phyloP scores from a whole-genome alignment of 2,113 vertebrate genomes.

The Boulengeromyrus knoepffleri region DNA sequence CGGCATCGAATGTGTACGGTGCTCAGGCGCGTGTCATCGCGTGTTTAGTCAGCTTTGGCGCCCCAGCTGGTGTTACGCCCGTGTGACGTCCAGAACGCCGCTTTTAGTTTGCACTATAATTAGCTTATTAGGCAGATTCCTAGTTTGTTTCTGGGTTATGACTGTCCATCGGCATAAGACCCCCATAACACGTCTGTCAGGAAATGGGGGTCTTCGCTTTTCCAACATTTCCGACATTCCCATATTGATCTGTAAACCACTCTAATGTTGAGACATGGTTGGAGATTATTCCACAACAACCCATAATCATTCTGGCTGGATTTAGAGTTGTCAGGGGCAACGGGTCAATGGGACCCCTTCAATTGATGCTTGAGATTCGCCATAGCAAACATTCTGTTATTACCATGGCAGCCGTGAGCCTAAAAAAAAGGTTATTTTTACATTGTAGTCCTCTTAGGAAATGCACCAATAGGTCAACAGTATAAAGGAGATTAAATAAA shows the following conservation, averaged over 20 bases:
- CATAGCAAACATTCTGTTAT: constrained; percentile 7
- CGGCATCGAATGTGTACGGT: not conserved
- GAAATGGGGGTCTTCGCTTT: not conserved
- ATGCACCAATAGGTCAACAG: not conserved
- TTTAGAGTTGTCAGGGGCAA: constrained; percentile 28
- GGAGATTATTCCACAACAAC: not conserved
- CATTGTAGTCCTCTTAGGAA: not conserved
- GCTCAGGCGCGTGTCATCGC: not conserved
- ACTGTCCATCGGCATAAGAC: not conserved
- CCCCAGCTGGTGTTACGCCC: not conserved
- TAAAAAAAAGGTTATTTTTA: not conserved
- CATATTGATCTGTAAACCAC: not conserved
- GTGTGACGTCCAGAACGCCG: not conserved
- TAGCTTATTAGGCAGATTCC: not conserved
- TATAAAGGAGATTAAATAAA: not conserved
- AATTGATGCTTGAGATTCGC: not conserved
- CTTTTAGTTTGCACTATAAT: not conserved
- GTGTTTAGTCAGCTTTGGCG: not conserved
- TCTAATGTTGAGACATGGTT: not conserved
- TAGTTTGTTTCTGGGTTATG: not conserved
- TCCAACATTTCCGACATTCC: not conserved
- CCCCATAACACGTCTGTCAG: not conserved
- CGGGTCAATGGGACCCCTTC: constrained; percentile 24
- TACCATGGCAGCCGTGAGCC: constrained; percentile 23
- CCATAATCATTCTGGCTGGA: constrained; percentile 4